A percentile compares a stretch with the other conserved stretches of the same genome.
Conservation (phyloP, 2,797 vertebrate genomes). For the Chaetodon trifasciatus region DNA sequence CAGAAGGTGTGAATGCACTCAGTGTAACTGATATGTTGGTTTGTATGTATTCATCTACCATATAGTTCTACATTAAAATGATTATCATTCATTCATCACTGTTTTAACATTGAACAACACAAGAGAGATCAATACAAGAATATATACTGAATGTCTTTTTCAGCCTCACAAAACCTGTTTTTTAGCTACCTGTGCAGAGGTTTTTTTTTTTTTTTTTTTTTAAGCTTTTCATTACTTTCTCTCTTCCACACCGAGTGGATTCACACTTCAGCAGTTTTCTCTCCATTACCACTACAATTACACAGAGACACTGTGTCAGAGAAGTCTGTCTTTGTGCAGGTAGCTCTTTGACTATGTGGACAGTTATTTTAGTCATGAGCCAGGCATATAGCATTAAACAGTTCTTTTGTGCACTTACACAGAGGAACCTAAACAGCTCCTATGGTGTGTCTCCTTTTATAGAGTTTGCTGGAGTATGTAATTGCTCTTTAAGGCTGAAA, state of each 20-base stretch:
- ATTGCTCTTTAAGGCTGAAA: slow-evolving; percentile 17
- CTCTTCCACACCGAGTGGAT: not conserved
- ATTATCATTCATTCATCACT: not conserved
- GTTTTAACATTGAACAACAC: not conserved
- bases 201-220: too few species aligned
- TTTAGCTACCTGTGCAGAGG: not conserved
- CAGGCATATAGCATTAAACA: slow-evolving; percentile 11
- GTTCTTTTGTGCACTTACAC: slow-evolving; percentile 32
- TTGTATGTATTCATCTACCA: not conserved
- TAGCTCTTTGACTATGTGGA: not conserved
- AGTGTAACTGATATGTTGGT: not conserved
- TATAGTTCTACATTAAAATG: not conserved
- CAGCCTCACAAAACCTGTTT: not conserved
- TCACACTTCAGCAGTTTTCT: slow-evolving; percentile 27
- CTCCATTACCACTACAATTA: slow-evolving; percentile 42
- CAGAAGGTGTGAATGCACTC: too few species aligned
- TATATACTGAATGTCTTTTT: not conserved
- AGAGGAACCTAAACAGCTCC: slow-evolving; percentile 4
- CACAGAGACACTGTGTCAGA: slow-evolving; percentile 12
- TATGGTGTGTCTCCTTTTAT: slow-evolving; percentile 6
- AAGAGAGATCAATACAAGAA: not conserved
- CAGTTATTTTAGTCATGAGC: slow-evolving; percentile 18
- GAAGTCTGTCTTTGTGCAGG: slow-evolving; percentile 7
- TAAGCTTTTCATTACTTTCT: slow-evolving; percentile 12
- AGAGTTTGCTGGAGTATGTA: slow-evolving; percentile 20